Conservation (phyloP, 1,140 invertebrate genomes). For the Zaprionus kolodkinae region DNA sequence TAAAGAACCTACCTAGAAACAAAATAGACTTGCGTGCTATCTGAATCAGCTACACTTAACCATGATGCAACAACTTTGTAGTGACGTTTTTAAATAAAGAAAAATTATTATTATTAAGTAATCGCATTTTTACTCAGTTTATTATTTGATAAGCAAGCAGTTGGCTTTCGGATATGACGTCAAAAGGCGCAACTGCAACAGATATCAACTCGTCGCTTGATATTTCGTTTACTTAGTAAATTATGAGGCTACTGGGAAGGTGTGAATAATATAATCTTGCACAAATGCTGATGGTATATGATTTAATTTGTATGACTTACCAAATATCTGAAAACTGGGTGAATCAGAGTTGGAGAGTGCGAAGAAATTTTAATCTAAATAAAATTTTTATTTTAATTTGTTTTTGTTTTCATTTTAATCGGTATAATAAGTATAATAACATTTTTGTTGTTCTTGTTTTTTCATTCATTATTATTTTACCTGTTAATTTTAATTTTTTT, state of each 20-base stretch:
- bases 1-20: constrained; percentile 56
- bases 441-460: constrained; percentile 76
- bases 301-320: constrained; percentile 18
- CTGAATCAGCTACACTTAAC: constrained; percentile 77
- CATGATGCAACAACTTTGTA: constrained; percentile 81
- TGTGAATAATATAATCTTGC: neutral
- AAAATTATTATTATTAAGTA: constrained; percentile 70
- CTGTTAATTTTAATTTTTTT: constrained; percentile 78
- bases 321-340: constrained; percentile 1
- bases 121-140: constrained; percentile 18
- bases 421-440: constrained; percentile 84
- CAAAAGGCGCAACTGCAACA: constrained; percentile 21
- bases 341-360: constrained; percentile 44
- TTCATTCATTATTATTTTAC: constrained; percentile 72
- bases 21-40: constrained; percentile 70
- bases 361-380: constrained; percentile 79
- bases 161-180: constrained; percentile 53
- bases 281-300: neutral
- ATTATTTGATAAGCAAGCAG: constrained; percentile 30
- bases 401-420: constrained; percentile 82
- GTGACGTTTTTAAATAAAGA: constrained; percentile 84
- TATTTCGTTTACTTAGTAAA: neutral
- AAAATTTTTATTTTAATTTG: constrained; percentile 84
- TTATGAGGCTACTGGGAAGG: neutral
- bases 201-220: neutral